phyloP scores from a whole-genome alignment of 2,797 vertebrate genomes.

The Pogonophryne albipinna region DNA sequence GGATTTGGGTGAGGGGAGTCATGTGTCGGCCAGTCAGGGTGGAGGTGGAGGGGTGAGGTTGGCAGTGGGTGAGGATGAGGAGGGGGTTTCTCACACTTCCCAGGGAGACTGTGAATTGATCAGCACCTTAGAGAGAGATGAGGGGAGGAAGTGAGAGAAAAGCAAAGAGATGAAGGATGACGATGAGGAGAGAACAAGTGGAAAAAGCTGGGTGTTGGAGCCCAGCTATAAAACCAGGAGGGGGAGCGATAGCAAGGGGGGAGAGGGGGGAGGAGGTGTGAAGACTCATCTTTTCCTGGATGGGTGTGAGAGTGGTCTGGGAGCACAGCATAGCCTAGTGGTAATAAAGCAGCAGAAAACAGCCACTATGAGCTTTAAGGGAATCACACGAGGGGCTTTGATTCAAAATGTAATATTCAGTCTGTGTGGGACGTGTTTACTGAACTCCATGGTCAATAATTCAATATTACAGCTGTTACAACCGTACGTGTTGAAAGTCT shows the following conservation, averaged over 20 bases:
- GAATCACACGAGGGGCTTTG: not conserved
- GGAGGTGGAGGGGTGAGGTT: constrained; percentile 39
- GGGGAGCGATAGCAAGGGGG: constrained; percentile 54
- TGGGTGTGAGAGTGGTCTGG: constrained; percentile 73
- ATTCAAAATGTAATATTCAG: constrained; percentile 5
- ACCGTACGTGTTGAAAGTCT: not conserved
- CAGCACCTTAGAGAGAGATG: constrained; percentile 81
- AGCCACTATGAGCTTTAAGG: constrained; percentile 11
- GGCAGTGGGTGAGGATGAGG: constrained; percentile 50
- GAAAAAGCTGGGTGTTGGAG: constrained; percentile 61
- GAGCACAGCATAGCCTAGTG: constrained; percentile 67
- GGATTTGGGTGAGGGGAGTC: constrained; percentile 44
- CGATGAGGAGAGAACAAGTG: constrained; percentile 70
- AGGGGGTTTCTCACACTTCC: constrained; percentile 80
- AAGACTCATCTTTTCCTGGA: constrained; percentile 80
- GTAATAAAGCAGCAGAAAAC: constrained; percentile 74
- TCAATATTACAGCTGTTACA: constrained; percentile 8
- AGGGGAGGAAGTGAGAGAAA: constrained; percentile 22
- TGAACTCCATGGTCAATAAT: constrained; percentile 8
- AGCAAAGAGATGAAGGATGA: constrained; percentile 63
- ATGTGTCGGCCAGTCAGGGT: constrained; percentile 32
- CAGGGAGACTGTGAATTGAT: constrained; percentile 88
- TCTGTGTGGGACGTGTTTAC: not conserved
- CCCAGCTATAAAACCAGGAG: constrained; percentile 62
- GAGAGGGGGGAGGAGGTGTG: constrained; percentile 75